Conservation (phyloP, 2,888 invertebrate genomes). For the Scaptomyza caliginosa region DNA sequence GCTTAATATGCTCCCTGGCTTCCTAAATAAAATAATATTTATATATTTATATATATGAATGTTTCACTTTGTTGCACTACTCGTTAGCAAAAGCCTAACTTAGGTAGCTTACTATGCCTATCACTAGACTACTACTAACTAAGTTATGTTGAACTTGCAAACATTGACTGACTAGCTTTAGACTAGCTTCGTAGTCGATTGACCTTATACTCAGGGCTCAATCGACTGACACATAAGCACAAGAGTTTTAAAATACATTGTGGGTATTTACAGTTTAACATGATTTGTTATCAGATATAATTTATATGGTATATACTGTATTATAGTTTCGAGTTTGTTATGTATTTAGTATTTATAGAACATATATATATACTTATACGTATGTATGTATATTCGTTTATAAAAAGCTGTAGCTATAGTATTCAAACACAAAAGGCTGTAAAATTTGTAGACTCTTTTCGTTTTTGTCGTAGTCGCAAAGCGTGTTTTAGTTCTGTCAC, state of each 20-base stretch:
- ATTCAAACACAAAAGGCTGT: conserved; percentile 62
- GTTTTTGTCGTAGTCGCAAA: conserved; percentile 50
- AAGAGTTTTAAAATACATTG: conserved; percentile 49
- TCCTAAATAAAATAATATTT: conserved; percentile 50
- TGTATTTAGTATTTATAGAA: conserved; percentile 17
- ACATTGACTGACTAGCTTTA: conserved; percentile 45
- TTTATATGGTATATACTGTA: conserved; percentile 28
- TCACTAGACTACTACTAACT: conserved; percentile 46
- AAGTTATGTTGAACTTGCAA: conserved; percentile 41
- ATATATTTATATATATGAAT: too few species aligned
- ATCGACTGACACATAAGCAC: conserved; percentile 58
- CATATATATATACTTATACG: conserved; percentile 18
- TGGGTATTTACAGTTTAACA: conserved; percentile 72
- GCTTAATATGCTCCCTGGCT: conserved; percentile 66
- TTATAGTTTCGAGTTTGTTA: conserved; percentile 45
- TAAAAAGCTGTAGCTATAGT: conserved; percentile 62
- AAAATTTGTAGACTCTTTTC: conserved; percentile 57
- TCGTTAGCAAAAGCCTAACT: conserved; percentile 47
- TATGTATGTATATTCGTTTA: conserved; percentile 36
- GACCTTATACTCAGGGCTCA: conserved; percentile 2
- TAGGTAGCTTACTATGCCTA: conserved; percentile 41
- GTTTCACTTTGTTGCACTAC: conserved; percentile 32
- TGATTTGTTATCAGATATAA: conserved; percentile 46
- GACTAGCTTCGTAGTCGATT: conserved; percentile 17
- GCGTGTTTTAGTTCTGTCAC: conserved; percentile 61